Evolutionary conservation across 2,113 vertebrate species (phyloP).

Genomic region (Noctilio leporinus): DNA sequence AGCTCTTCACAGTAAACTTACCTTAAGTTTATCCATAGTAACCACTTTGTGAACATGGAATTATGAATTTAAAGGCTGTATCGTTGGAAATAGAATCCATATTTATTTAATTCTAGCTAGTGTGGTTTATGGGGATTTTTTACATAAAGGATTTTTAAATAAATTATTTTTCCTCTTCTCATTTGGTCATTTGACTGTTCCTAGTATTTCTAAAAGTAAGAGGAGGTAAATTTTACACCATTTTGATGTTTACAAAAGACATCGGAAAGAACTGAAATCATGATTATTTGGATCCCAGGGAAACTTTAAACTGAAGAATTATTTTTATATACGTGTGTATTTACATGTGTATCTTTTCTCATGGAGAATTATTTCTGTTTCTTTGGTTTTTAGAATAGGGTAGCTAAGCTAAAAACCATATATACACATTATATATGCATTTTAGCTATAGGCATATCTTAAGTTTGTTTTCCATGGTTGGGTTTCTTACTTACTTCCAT

Average conservation of each 20-base stretch:
- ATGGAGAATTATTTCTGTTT: not conserved
- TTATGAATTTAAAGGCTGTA: not conserved
- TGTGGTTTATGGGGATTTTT: not conserved
- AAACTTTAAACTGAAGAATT: not conserved
- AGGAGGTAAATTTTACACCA: not conserved
- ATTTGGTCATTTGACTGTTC: not conserved
- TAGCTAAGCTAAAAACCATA: not conserved
- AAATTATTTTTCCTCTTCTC: not conserved
- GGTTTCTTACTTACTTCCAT: not conserved
- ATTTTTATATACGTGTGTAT: not conserved
- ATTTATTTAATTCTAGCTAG: not conserved
- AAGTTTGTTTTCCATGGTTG: not conserved
- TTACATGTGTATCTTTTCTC: not conserved
- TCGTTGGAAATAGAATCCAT: slow-evolving; percentile 10
- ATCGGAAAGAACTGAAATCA: not conserved
- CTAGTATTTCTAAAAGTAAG: not conserved
- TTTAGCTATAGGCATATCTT: not conserved
- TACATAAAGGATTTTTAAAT: not conserved
- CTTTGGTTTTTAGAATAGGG: not conserved
- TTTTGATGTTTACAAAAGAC: not conserved
- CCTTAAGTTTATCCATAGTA: not conserved
- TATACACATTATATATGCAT: not conserved
- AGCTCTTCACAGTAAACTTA: not conserved
- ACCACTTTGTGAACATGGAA: not conserved
- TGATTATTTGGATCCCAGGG: not conserved